Evolutionary conservation across 1,140 invertebrate genomes (phyloP), one percentile per base, ranked within the genome.

Genomic region (Elysia chlorotica): DNA sequence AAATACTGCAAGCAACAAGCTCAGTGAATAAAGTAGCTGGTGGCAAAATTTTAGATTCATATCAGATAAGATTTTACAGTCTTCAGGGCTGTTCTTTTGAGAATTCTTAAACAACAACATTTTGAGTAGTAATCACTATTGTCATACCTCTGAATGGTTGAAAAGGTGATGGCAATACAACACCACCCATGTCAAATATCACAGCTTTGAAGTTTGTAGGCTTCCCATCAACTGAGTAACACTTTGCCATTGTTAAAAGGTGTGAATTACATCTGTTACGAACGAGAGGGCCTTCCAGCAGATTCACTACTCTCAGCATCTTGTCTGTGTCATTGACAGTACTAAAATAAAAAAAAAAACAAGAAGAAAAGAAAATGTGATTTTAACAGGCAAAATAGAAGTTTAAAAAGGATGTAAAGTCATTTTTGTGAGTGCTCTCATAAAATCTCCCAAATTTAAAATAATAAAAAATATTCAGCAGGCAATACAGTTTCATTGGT

Each of bases 121-220:
- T n/a, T 48, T 48, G n/a, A 48, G 41, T 48, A n/a, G 17, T 38
- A 41, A 66, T 6, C 14, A 37, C 10, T 25, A 31, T 35, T 28
- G 2, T 33, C 53, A 14, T 75, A 86, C 85, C 79, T 79, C 73
- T 66, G 76, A 87, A 88, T 6, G 80, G 28, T 19, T 59, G 53
- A 41, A 81, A 68, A 25, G 87, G 87, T 6, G 79, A 76, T 31
- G 86, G 87, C 4, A 87, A 63, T 6, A 88, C 63, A 10, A 88
- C 87, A 33, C 87, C 87, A 28, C 87, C 87, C 81, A 88, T 79
- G 68, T 88, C 87, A 83, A 88, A 88, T 62, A 88, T 85, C 2
- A 87, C 87, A 37, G 86, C 84, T 71, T 84, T 86, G 48, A 38
- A 59, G 23, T 36, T 0, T 36, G 21, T 19, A n/a, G 62, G 25